Conservation (phyloP, 2,113 vertebrate species). For the Tetrao urogallus region DNA sequence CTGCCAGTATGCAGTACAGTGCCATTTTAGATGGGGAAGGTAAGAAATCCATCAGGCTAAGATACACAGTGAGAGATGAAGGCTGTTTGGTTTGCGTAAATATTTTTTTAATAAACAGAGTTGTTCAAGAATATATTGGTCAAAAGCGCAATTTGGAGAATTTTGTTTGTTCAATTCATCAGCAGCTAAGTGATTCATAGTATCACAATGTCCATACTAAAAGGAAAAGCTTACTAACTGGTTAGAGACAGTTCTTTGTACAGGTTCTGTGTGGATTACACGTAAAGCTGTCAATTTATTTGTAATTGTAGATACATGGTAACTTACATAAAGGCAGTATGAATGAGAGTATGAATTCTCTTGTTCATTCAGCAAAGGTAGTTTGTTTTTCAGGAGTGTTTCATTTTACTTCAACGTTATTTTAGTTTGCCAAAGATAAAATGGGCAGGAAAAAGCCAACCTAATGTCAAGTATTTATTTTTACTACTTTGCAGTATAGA, state of each 20-base stretch:
- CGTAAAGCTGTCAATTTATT: background rate
- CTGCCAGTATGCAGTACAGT: background rate
- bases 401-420: background rate
- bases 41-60: background rate
- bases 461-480: background rate
- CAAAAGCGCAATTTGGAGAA: background rate
- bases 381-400: background rate
- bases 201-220: background rate
- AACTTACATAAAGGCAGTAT: background rate
- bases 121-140: background rate
- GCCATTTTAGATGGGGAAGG: background rate
- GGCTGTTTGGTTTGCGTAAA: background rate
- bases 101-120: background rate
- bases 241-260: background rate
- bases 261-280: background rate
- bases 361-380: background rate
- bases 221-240: background rate
- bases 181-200: background rate
- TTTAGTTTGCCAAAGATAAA: background rate
- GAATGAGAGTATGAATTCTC: background rate
- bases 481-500: background rate
- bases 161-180: background rate
- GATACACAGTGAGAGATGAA: background rate
- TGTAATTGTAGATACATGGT: background rate
- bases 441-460: background rate